Percentiles rank a stretch among this genome's conserved stretches.
Evolutionary conservation across 2,888 invertebrate genomes (phyloP).

Genomic region (Euspilapteryx auroguttella): DNA sequence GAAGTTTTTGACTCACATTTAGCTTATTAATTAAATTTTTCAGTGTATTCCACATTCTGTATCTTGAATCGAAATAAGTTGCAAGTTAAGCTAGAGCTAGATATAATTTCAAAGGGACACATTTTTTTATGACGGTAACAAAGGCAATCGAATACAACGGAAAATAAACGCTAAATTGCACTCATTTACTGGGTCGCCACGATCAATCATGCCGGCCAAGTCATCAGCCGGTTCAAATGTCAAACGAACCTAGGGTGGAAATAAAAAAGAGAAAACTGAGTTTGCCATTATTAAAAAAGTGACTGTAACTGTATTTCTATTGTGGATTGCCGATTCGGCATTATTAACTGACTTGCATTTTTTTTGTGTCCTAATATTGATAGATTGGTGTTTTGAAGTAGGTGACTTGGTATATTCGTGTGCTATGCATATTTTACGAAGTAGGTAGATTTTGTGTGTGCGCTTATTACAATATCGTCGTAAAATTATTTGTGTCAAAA

Average conservation of each 20-base stretch:
- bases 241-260: conserved; percentile 58
- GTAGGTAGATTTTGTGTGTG: conserved; percentile 20
- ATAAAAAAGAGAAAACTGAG: conserved; percentile 50
- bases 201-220: conserved; percentile 56
- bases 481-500: conserved; percentile 39
- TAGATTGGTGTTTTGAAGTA: conserved; percentile 53
- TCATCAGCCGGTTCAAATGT: conserved; percentile 60
- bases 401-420: too few species aligned
- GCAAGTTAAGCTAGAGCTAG: background rate
- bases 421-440: too few species aligned
- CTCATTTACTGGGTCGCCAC: conserved; percentile 53
- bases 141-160: conserved; percentile 41
- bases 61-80: background rate
- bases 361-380: conserved; percentile 62
- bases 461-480: conserved; percentile 33
- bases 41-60: too few species aligned
- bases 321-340: conserved; percentile 58
- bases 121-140: conserved; percentile 20
- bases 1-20: too few species aligned
- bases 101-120: conserved; percentile 9
- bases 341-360: conserved; percentile 62
- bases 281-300: conserved; percentile 59
- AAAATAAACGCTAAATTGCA: conserved; percentile 57
- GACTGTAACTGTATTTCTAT: conserved; percentile 61
- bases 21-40: too few species aligned